phyloP scores from a whole-genome alignment of 2,113 vertebrate species.

The Channa maculata region DNA sequence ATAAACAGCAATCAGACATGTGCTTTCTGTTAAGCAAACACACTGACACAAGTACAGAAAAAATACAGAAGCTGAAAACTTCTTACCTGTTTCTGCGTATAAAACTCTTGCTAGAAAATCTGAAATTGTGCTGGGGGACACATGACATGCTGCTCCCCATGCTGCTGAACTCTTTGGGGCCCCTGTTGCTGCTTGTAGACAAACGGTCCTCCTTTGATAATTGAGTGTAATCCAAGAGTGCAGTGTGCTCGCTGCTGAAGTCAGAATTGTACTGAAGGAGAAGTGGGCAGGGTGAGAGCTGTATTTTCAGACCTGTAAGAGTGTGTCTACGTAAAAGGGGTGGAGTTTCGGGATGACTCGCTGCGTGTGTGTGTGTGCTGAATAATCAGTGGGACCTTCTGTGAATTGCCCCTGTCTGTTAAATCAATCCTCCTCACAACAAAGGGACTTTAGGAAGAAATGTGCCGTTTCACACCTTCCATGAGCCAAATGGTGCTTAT shows the following conservation, averaged over 20 bases:
- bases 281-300: slow-evolving; percentile 56
- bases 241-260: slow-evolving; percentile 51
- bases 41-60: slow-evolving; percentile 11
- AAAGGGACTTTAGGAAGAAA: slow-evolving; percentile 61
- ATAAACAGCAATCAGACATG: slow-evolving; percentile 43
- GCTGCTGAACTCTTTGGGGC: slow-evolving; percentile 42
- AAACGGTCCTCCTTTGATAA: slow-evolving; percentile 53
- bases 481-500: slow-evolving; percentile 80
- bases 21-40: background rate
- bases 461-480: slow-evolving; percentile 81
- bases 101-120: slow-evolving; percentile 85
- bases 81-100: slow-evolving; percentile 86
- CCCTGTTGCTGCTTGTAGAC: slow-evolving; percentile 24
- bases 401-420: slow-evolving; percentile 70
- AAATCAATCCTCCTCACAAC: slow-evolving; percentile 76
- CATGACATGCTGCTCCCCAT: slow-evolving; percentile 88
- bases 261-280: slow-evolving; percentile 72
- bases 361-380: slow-evolving; percentile 29
- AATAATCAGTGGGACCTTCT: slow-evolving; percentile 67
- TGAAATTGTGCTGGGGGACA: slow-evolving; percentile 85
- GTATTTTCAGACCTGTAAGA: slow-evolving; percentile 53
- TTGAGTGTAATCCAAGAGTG: slow-evolving; percentile 73
- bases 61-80: background rate
- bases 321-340: slow-evolving; percentile 71
- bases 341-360: slow-evolving; percentile 37